phyloP scores from a whole-genome alignment of 2,113 vertebrate genomes.

The Catharus bicknelli region DNA sequence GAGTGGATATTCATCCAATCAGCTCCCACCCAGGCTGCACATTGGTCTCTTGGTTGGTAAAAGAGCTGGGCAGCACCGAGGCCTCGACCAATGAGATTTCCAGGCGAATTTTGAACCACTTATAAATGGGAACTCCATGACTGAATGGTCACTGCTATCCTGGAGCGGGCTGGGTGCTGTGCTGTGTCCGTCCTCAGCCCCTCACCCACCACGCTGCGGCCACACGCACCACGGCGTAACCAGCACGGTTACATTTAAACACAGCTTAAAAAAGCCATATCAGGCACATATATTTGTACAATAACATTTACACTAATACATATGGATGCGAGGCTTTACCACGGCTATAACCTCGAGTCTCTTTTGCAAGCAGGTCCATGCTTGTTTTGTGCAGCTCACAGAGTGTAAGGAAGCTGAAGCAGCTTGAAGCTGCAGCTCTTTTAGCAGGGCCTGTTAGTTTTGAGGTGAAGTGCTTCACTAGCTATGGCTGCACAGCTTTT shows the following conservation, averaged over 20 bases:
- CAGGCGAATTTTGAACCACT: no score
- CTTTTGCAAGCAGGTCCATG: neutral
- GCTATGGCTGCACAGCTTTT: neutral
- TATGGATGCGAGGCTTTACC: neutral
- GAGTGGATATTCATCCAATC: no score
- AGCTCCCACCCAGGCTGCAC: no score
- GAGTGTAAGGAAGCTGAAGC: neutral
- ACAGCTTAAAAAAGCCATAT: neutral
- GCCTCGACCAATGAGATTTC: no score
- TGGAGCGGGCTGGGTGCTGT: no score
- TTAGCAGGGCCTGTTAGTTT: neutral
- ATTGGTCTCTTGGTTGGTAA: no score
- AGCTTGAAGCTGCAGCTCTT: neutral
- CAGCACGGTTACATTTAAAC: neutral
- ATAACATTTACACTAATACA: neutral
- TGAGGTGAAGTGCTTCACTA: neutral
- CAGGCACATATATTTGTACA: neutral
- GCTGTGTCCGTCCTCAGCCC: no score
- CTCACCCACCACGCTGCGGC: no score
- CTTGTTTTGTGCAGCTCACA: neutral
- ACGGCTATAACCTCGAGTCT: neutral
- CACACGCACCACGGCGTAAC: no score
- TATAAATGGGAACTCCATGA: no score
- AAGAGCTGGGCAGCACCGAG: no score
- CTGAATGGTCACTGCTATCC: no score